Conservation (phyloP, 2,888 invertebrate species). For the Spisula solida region DNA sequence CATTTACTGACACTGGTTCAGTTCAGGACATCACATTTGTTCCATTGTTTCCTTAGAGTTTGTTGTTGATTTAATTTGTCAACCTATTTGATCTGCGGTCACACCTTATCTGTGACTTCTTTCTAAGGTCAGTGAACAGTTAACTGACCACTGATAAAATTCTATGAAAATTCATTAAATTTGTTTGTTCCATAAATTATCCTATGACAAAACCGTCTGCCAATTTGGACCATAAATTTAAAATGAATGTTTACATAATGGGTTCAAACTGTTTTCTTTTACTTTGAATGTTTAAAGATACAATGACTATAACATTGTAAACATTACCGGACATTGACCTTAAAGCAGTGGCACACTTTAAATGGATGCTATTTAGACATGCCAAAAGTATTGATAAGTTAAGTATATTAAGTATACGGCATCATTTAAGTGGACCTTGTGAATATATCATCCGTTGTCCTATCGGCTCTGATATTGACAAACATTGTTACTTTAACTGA, state of each 20-base stretch:
- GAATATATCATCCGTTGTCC: too few relatives aligned
- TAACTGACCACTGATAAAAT: not conserved
- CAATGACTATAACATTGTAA: not conserved
- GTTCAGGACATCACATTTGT: not conserved
- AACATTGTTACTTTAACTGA: too few relatives aligned
- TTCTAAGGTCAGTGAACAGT: not conserved
- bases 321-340: not conserved
- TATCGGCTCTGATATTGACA: too few relatives aligned
- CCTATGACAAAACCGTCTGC: not conserved
- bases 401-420: too few relatives aligned
- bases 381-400: too few relatives aligned
- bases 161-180: not conserved
- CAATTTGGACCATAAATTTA: not conserved
- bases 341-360: not conserved
- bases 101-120: not conserved
- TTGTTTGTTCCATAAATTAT: not conserved
- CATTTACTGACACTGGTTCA: not conserved
- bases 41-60: not conserved
- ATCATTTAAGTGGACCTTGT: too few relatives aligned
- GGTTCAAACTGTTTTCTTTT: not conserved
- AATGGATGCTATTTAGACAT: too few relatives aligned
- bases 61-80: not conserved
- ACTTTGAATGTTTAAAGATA: not conserved
- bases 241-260: not conserved
- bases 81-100: not conserved